phyloP scores from a whole-genome alignment of 2,797 vertebrate species.

The Spizella passerina region DNA sequence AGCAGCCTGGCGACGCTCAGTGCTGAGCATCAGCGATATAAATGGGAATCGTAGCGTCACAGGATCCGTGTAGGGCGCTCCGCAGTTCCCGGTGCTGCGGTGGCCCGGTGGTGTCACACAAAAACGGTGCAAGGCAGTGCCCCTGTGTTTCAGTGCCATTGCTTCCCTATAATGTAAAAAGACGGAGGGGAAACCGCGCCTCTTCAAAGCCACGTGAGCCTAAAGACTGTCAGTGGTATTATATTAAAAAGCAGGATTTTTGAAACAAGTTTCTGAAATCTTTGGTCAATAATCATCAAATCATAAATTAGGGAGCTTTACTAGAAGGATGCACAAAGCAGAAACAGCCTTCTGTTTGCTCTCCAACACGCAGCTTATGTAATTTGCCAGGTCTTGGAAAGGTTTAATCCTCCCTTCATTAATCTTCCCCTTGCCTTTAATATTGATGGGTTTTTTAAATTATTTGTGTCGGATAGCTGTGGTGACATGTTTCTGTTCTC shows the following conservation, averaged over 20 bases:
- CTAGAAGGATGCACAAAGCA: background rate
- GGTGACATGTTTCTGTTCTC: background rate
- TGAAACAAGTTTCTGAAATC: background rate
- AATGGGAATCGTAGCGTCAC: rapidly evolving
- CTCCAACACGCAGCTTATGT: rapidly evolving
- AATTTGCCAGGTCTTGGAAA: background rate
- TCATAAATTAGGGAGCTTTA: background rate
- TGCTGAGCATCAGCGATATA: rapidly evolving
- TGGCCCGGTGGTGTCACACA: rapidly evolving
- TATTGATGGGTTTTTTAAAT: background rate
- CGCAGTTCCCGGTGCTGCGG: rapidly evolving
- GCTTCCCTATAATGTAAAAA: background rate
- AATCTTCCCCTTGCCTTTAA: background rate
- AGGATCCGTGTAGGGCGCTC: rapidly evolving
- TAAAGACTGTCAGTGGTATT: background rate
- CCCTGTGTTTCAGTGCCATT: rapidly evolving
- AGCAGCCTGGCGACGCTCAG: rapidly evolving
- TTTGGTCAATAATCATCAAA: background rate
- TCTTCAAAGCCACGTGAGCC: rapidly evolving
- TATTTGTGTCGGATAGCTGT: rapidly evolving
- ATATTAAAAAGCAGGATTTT: background rate
- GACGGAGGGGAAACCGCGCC: rapidly evolving
- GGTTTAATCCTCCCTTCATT: background rate
- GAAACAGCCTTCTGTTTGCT: background rate
- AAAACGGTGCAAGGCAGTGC: too few species aligned